phyloP scores from a whole-genome alignment of 2,113 vertebrate species.

The Perccottus glenii region DNA sequence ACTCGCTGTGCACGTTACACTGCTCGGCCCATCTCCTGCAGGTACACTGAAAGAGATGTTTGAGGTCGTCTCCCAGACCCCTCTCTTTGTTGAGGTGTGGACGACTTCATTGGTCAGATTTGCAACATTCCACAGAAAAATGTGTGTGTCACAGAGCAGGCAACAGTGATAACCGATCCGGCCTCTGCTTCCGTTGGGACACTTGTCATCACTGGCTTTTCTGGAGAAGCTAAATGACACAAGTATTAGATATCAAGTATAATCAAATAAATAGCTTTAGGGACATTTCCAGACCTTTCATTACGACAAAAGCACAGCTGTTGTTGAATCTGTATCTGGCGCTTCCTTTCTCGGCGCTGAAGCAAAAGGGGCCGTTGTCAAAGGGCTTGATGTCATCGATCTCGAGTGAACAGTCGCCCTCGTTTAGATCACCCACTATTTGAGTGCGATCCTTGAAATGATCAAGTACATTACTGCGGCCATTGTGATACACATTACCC shows the following conservation, averaged over 20 bases:
- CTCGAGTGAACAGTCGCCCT: constrained; percentile 65
- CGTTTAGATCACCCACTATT: constrained; percentile 48
- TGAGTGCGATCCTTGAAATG: constrained; percentile 66
- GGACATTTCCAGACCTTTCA: constrained; percentile 56
- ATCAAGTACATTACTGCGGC: constrained; percentile 30
- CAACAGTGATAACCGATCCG: constrained; percentile 44
- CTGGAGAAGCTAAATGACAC: constrained; percentile 56
- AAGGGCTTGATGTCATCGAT: constrained; percentile 69
- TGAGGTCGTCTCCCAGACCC: constrained; percentile 61
- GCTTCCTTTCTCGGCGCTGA: constrained; percentile 43
- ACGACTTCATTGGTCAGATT: constrained; percentile 28
- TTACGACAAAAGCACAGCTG: constrained; percentile 68
- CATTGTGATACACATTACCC: constrained; percentile 53
- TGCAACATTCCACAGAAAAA: constrained; percentile 68
- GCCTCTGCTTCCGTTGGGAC: constrained; percentile 56
- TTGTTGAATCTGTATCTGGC: constrained; percentile 59
- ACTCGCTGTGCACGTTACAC: constrained; percentile 47
- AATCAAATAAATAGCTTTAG: neutral
- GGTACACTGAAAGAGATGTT: constrained; percentile 52
- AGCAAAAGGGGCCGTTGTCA: constrained; percentile 74
- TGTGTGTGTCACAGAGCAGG: constrained; percentile 68
- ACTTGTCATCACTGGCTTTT: constrained; percentile 56
- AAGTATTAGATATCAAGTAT: neutral
- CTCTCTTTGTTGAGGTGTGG: constrained; percentile 11
- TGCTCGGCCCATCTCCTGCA: constrained; percentile 44